Evolutionary conservation across 2,888 invertebrate genomes (phyloP).

Genomic region (Acrocyrtus sp.): DNA sequence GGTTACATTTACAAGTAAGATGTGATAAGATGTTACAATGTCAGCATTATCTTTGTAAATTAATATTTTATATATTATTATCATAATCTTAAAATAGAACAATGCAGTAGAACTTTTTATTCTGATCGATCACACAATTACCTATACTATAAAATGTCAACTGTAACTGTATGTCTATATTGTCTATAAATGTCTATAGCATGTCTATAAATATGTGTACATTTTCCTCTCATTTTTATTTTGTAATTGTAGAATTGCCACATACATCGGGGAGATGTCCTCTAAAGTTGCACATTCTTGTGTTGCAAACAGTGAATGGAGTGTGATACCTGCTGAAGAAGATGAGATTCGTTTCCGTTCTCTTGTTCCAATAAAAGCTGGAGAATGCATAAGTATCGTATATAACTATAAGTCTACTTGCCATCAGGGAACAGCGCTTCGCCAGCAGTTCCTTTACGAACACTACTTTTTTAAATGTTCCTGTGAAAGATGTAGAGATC

Average conservation of each 20-base stretch:
- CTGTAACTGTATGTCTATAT: too few species aligned
- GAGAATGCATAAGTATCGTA: slow-evolving; percentile 3
- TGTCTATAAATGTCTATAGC: too few species aligned
- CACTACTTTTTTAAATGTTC: slow-evolving; percentile 15
- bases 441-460: slow-evolving; percentile 11
- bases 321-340: slow-evolving; percentile 14
- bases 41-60: neutral
- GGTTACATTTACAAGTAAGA: slow-evolving; percentile 22
- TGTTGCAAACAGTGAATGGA: slow-evolving; percentile 23
- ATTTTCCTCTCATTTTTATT: neutral
- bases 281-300: slow-evolving; percentile 26
- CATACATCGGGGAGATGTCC: slow-evolving; percentile 14
- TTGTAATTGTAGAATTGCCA: slow-evolving; percentile 17
- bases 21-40: too few species aligned
- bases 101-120: too few species aligned
- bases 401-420: slow-evolving; percentile 15
- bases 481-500: slow-evolving; percentile 14
- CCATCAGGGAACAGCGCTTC: neutral
- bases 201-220: too few species aligned
- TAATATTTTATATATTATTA: neutral
- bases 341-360: slow-evolving; percentile 24
- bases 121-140: too few species aligned
- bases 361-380: slow-evolving; percentile 18
- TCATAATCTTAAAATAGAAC: too few species aligned
- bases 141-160: too few species aligned